Evolutionary conservation across 2,797 vertebrate genomes (phyloP), one percentile per base, ranked within the genome.

Genomic region (Discoglossus pictus): DNA sequence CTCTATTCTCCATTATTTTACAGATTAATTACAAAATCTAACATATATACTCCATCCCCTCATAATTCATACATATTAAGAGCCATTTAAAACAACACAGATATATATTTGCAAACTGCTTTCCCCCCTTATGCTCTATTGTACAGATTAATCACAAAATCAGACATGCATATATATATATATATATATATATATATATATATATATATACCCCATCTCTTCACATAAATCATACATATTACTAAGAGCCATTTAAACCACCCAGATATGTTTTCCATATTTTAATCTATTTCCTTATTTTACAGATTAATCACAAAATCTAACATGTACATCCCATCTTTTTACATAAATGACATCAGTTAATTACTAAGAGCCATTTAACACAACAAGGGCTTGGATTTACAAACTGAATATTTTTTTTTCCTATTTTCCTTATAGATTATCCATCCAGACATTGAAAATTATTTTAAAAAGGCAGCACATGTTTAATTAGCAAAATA

Each of bases 11-110:
- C n/a, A n/a, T n/a, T n/a, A n/a, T n/a, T n/a, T n/a, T n/a, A 68
- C 82, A 76, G 82, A 84, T 75, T 75, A 79, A 84, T 83, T 85
- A 71, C 82, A 62, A 69, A 66, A 65, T 70, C 79, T 75, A 20
- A 75, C 80, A 43, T 40, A 52, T 76, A 54, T 61, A 59, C 34
- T 73, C 73, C 64, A 64, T 60, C 39, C 47, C 60, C 43, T 60
- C 76, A 76, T 59, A 70, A 76, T 84, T 80, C 83, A 76, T 65
- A 79, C 76, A 80, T 44, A 72, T 64, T 6, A 56, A 74, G 71
- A 75, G 75, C 55, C 75, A 44, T 68, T 73, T 50, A 66, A 67
- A 78, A 56, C 65, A 59, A 64, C 74, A 55, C 65, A 53, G 55
- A 75, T 62, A 73, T 17, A 59, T 54, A 73, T 46, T 67, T 38